A percentile compares a stretch with the other conserved stretches of the same genome.
These are phyloP conservation scores for Araneus ventricosus DNA, from an alignment of 1,140 invertebrate species.

Conservation along the genomic window DNA sequence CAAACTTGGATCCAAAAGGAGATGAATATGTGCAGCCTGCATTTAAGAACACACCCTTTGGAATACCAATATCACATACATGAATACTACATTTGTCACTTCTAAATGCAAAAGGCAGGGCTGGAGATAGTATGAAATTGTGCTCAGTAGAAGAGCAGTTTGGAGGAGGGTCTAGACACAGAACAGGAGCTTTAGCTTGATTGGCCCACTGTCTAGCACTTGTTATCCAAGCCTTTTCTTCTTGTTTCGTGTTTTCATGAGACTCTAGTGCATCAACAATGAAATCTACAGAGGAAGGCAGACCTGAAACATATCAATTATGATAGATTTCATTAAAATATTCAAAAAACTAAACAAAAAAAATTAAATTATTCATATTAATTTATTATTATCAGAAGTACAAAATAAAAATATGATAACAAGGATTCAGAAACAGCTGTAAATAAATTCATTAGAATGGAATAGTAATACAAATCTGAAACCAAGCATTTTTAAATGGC, in stretches of 20 bases:
- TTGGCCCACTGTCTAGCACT: constrained; percentile 84
- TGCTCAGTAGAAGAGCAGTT: constrained; percentile 84
- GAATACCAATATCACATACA: constrained; percentile 92
- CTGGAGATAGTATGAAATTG: constrained; percentile 88
- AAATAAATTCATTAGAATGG: too few relatives aligned
- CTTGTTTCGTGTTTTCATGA: constrained; percentile 78
- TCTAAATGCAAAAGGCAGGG: constrained; percentile 87
- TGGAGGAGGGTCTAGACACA: constrained; percentile 90
- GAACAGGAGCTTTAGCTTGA: constrained; percentile 87
- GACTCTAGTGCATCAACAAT: constrained; percentile 86
- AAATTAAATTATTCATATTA: too few relatives aligned
- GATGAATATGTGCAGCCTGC: constrained; percentile 90
- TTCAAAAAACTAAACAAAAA: too few relatives aligned
- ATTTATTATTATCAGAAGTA: constrained; percentile 1
- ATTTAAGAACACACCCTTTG: constrained; percentile 87
- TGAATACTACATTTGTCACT: constrained; percentile 89
- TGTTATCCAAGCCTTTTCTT: constrained; percentile 78
- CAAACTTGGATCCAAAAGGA: constrained; percentile 93
- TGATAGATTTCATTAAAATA: constrained; percentile 52
- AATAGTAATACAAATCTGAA: too few relatives aligned
- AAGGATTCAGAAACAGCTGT: neutral
- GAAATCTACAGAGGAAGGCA: constrained; percentile 85
- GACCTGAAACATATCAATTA: constrained; percentile 80
- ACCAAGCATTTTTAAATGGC: too few relatives aligned
- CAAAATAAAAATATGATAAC: neutral